Base-by-base conservation (phyloP, 2,888 invertebrate genomes). In the Itoplectis maculator region DNA sequence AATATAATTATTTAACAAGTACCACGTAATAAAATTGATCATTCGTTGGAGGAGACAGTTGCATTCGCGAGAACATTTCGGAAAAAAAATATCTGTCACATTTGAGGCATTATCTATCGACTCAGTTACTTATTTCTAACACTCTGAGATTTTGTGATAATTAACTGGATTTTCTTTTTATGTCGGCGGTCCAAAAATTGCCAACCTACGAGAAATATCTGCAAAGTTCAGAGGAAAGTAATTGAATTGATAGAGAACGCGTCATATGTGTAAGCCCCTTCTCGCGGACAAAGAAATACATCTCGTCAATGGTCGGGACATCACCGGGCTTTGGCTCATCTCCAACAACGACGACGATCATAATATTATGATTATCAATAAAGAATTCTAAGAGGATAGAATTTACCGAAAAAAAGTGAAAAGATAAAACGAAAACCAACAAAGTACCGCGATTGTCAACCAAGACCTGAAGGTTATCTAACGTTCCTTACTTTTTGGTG, bases 1-100 rank as follows among this genome's bases (percentile, higher is more conserved):
- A 88, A 89, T 91, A 91, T 90, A 91, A 90, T 90, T 90, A 91
- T 91, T 91, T 87, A 91, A 91, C 91, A 90, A 91, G 87, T 88
- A 89, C 86, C 88, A 89, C 87, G 87, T 89, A 88, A 88, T 88
- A 91, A 90, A 88, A 90, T 89, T 86, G 68, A 85, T 85, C 83
- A 85, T 87, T 87, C 81, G 87, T 86, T 85, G 87, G 83, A 87
- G 84, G 81, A 78, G 85, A 85, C 83, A 86, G 80, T 81, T 75
- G 79, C 74, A 82, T 84, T 76, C 69, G 63, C 82, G 77, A 80
- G 80, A 61, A 73, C 63, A 82, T 79, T 49, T 18, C 80, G 35
- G 79, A 51, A 70, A 80, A 70, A 42, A 23, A 51, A 72, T 61
- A 83, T 59, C 15, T 47, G 42, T 23, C 51, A 47, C 15, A 42